A percentile compares a stretch with the other conserved stretches of the same genome.
Conservation (phyloP, 2,888 invertebrate genomes). For the Philopedon plagiatum region DNA sequence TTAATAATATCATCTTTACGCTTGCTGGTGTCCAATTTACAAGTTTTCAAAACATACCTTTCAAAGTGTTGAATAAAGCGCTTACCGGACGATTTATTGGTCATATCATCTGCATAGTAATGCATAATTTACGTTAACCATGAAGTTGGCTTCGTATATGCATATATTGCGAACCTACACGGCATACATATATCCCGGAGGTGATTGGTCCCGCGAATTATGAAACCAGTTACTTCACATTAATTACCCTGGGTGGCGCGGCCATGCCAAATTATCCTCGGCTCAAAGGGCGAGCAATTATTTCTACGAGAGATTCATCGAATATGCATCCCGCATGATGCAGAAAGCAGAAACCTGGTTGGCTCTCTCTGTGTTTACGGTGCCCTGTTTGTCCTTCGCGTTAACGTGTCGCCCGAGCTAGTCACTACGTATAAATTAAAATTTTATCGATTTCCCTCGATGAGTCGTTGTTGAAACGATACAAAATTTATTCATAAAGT, state of each 20-base stretch:
- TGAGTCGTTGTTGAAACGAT: not conserved
- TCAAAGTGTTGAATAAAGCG: constrained; percentile 13
- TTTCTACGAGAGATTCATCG: constrained; percentile 52
- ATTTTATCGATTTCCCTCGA: constrained; percentile 1
- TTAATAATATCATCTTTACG: not conserved
- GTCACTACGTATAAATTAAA: constrained; percentile 22
- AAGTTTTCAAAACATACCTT: constrained; percentile 5
- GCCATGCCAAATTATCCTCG: constrained; percentile 54
- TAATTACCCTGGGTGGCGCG: constrained; percentile 38
- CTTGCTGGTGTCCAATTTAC: constrained; percentile 1
- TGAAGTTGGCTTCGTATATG: constrained; percentile 36
- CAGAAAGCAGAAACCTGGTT: constrained; percentile 31
- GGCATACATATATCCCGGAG: constrained; percentile 12
- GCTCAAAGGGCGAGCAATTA: constrained; percentile 59
- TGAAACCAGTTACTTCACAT: constrained; percentile 40
- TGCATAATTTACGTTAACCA: constrained; percentile 35
- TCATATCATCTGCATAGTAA: constrained; percentile 24
- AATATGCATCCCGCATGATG: constrained; percentile 52
- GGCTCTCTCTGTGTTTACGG: constrained; percentile 11
- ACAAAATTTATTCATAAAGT: not conserved
- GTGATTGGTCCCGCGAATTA: constrained; percentile 43
- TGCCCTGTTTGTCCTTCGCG: constrained; percentile 34
- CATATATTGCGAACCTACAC: too few relatives aligned
- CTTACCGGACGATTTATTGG: constrained; percentile 21
- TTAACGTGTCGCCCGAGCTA: constrained; percentile 20